Evolutionary conservation across 2,797 vertebrate genomes (phyloP), one percentile per base, ranked within the genome.

Genomic region (Selene dorsalis): DNA sequence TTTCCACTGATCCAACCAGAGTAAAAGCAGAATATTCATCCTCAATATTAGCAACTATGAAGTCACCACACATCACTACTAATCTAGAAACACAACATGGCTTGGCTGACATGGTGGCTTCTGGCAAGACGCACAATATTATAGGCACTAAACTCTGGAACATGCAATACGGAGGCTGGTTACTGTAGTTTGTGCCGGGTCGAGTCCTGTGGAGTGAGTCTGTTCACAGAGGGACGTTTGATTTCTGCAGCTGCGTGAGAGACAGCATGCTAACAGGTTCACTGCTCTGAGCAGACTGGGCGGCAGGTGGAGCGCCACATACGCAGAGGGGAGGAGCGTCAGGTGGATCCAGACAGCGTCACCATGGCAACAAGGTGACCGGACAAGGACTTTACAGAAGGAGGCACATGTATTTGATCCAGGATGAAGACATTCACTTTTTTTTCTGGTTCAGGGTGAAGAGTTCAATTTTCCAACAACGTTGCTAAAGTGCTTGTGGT

Each of bases 101-200:
- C 90, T 87, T 80, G 75, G 88, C 88, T 83, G 88, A 90, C 91
- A 90, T 90, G 89, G 90, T 87, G 92, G 87, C 90, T 91, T 75
- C 92, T 90, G 91, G 90, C 90, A 89, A 92, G 91, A 92, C 89
- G 90, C 90, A 91, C 89, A 83, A 89, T 87, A 91, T 86, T 90
- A 90, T 88, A 92, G 92, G 91, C 90, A 93, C 91, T 91, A 92
- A 88, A 91, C 91, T 92, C 87, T 89, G 90, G 87, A 91, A 91
- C 92, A 93, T 93, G 92, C 92, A 93, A 89, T 78, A 91, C 86
- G 90, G 89, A 71, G 89, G 88, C 89, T 89, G 88, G 88, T 89
- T 91, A 91, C 89, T 89, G 89, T 57, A 75, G 83, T 76, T 73
- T 79, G 80, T 82, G 86, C 85, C 78, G 64, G 84, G 84, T 86